These are phyloP conservation scores for Petrolisthes manimaculis DNA, from an alignment of 2,888 invertebrate species.

Conservation along the genomic window DNA sequence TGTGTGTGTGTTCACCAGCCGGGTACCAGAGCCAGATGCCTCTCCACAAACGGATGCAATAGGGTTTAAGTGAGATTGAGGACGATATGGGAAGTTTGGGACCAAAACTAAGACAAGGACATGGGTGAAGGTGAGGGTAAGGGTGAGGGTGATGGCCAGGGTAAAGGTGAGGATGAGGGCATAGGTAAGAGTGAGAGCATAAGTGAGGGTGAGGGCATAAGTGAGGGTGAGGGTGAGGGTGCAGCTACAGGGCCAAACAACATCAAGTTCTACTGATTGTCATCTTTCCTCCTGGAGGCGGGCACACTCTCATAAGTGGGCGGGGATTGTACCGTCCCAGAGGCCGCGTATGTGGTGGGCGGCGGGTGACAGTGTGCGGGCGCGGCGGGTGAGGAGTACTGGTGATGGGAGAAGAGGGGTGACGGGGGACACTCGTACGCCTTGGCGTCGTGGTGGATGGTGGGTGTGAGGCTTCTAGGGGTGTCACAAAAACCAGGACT, in stretches of 20 bases:
- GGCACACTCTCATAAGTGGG: slow-evolving; percentile 47
- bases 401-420: slow-evolving; percentile 44
- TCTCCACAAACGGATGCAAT: too few relatives aligned
- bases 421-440: slow-evolving; percentile 48
- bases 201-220: not conserved
- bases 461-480: slow-evolving; percentile 51
- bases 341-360: slow-evolving; percentile 13
- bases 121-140: not conserved
- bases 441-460: slow-evolving; percentile 35
- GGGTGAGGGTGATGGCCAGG: not conserved
- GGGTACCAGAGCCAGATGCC: too few relatives aligned
- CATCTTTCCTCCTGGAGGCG: slow-evolving; percentile 35
- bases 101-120: too few relatives aligned
- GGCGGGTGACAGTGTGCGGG: slow-evolving; percentile 21
- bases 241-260: not conserved
- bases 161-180: not conserved
- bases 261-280: slow-evolving; percentile 14
- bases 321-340: slow-evolving; percentile 38
- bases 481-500: slow-evolving; percentile 52
- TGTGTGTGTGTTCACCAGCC: not conserved
- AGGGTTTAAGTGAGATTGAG: too few relatives aligned
- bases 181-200: not conserved
- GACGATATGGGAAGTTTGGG: too few relatives aligned
- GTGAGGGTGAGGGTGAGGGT: not conserved
- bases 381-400: slow-evolving; percentile 31